phyloP scores from a whole-genome alignment of 2,797 vertebrate species.

The Xerus rutilus region DNA sequence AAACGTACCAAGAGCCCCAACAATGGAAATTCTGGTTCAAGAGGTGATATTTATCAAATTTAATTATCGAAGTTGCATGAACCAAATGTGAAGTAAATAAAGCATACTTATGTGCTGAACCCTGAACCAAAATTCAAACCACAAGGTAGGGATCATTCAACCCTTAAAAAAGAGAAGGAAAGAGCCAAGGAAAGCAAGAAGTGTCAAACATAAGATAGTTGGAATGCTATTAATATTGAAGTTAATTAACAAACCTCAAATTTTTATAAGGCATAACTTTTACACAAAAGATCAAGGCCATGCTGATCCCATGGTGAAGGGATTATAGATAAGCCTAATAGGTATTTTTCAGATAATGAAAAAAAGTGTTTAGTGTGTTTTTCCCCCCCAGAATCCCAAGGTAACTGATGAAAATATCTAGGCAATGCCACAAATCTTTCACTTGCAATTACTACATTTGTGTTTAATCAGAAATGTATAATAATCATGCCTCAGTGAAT shows the following conservation, averaged over 20 bases:
- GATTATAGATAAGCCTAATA: conserved; percentile 16
- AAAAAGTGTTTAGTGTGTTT: background rate
- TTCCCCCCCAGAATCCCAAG: background rate
- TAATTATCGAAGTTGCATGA: conserved; percentile 15
- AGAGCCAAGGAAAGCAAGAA: background rate
- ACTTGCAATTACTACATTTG: conserved; percentile 37
- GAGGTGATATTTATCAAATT: conserved; percentile 12
- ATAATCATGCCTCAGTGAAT: background rate
- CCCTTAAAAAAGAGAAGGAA: conserved; percentile 6
- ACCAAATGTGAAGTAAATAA: conserved; percentile 11
- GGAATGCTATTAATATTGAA: background rate
- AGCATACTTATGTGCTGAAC: background rate
- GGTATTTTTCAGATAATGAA: conserved; percentile 31
- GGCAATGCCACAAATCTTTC: conserved; percentile 17
- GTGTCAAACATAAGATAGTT: background rate
- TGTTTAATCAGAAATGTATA: conserved; percentile 19
- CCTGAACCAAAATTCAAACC: conserved; percentile 26
- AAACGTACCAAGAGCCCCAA: background rate
- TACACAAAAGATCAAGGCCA: conserved; percentile 2
- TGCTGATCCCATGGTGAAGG: background rate
- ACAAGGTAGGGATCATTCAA: background rate
- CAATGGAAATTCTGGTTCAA: background rate
- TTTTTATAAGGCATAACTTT: conserved; percentile 40
- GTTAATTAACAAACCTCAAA: background rate
- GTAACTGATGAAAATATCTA: conserved; percentile 28